Conservation (phyloP, 1,140 invertebrate genomes). For the fruit fly (Drosophila melanogaster) region DNA sequence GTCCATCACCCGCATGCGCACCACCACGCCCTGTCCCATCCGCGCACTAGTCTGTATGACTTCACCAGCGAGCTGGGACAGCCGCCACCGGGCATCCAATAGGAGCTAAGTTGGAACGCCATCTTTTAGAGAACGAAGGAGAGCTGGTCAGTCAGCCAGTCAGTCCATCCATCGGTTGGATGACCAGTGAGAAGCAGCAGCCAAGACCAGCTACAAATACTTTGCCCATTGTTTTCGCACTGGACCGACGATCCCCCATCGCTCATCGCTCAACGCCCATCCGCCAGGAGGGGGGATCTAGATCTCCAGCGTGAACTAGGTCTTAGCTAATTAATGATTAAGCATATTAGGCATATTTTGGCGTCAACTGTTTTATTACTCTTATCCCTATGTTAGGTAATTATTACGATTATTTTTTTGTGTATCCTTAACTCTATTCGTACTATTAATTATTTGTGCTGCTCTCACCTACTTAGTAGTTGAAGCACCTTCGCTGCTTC, state of each 20-base stretch:
- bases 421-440: constrained; percentile 13
- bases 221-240: constrained; percentile 56
- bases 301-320: constrained; percentile 4
- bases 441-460: constrained; percentile 49
- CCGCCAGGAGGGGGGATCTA: too few relatives aligned
- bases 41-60: constrained; percentile 75
- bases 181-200: constrained; percentile 1
- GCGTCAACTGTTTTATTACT: constrained; percentile 48
- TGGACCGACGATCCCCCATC: constrained; percentile 1
- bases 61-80: constrained; percentile 84
- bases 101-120: constrained; percentile 84
- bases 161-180: background rate
- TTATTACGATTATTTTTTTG: constrained; percentile 32
- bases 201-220: constrained; percentile 73
- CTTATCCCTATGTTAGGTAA: constrained; percentile 31
- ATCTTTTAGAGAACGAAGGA: constrained; percentile 77
- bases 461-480: constrained; percentile 69
- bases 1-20: constrained; percentile 77
- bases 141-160: background rate
- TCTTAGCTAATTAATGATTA: constrained; percentile 33
- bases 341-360: constrained; percentile 42
- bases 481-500: constrained; percentile 66
- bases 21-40: constrained; percentile 67
- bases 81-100: constrained; percentile 84
- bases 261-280: too few relatives aligned